Evolutionary conservation across 1,140 invertebrate species (phyloP).

Genomic region (Conus betulinus): DNA sequence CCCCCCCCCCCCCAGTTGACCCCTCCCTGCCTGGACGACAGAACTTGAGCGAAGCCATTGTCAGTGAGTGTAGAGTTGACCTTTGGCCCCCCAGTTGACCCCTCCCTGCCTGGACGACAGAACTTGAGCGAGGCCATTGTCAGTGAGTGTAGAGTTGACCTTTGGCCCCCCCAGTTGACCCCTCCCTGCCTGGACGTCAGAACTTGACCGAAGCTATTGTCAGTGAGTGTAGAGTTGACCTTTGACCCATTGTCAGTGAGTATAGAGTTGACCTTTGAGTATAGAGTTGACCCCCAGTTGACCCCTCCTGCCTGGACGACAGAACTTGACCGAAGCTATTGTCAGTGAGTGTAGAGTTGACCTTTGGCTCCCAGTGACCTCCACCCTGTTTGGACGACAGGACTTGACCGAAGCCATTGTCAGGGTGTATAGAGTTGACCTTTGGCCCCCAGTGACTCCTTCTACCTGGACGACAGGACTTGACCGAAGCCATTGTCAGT

Average conservation of each 20-base stretch:
- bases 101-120: constrained; percentile 65
- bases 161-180: constrained; percentile 21
- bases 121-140: constrained; percentile 70
- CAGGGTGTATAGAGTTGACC: too few species aligned
- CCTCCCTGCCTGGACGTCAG: constrained; percentile 66
- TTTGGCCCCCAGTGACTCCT: too few species aligned
- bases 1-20: too few species aligned
- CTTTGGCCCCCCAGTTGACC: too few species aligned
- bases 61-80: constrained; percentile 68
- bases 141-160: constrained; percentile 51
- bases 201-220: constrained; percentile 70
- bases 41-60: constrained; percentile 69
- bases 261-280: too few species aligned
- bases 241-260: constrained; percentile 71
- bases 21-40: constrained; percentile 66
- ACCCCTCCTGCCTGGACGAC: constrained; percentile 63
- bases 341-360: constrained; percentile 59
- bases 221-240: constrained; percentile 54
- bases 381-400: constrained; percentile 66
- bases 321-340: constrained; percentile 69
- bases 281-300: not conserved
- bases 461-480: constrained; percentile 69
- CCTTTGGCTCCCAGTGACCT: too few species aligned
- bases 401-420: constrained; percentile 70
- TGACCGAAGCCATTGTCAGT: constrained; percentile 71